phyloP scores from a whole-genome alignment of 1,140 invertebrate genomes.

The Bicyclus anynana region DNA sequence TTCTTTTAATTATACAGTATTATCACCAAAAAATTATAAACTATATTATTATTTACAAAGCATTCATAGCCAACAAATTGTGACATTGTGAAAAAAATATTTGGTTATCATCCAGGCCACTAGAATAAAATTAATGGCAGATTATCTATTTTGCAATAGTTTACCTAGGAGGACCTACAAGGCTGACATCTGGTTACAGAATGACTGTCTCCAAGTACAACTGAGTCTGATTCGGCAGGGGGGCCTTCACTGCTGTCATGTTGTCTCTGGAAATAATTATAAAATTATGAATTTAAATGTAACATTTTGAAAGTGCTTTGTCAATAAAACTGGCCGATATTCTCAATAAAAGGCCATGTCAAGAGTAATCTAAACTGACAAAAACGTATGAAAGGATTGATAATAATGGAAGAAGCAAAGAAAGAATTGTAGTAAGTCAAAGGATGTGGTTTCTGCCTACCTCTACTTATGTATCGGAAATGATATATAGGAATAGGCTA shows the following conservation, averaged over 20 bases:
- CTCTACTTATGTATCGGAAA: too few relatives aligned
- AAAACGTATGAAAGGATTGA: too few relatives aligned
- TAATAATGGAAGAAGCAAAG: too few relatives aligned
- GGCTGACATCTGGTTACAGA: conserved; percentile 62
- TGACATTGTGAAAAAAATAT: conserved; percentile 15
- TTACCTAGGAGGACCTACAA: conserved; percentile 46
- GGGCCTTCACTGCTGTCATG: conserved; percentile 81
- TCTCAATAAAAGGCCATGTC: too few relatives aligned
- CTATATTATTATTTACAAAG: conserved; percentile 6
- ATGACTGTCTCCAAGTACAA: conserved; percentile 79
- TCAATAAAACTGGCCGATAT: too few relatives aligned
- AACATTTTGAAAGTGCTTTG: too few relatives aligned
- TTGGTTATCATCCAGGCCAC: conserved; percentile 15
- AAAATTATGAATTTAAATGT: conserved; percentile 11
- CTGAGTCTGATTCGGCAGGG: conserved; percentile 78
- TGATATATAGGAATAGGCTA: too few relatives aligned
- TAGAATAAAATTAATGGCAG: conserved; percentile 18
- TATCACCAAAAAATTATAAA: background rate
- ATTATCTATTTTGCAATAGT: conserved; percentile 10
- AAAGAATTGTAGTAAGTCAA: too few relatives aligned
- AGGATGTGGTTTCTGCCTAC: too few relatives aligned
- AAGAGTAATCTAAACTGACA: too few relatives aligned
- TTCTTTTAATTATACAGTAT: background rate
- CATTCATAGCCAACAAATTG: conserved; percentile 11
- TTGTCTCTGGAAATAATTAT: conserved; percentile 76